A percentile compares a stretch with the other conserved stretches of the same genome.
Conservation (phyloP, 2,888 invertebrate species). For the Drosophila cognata region DNA sequence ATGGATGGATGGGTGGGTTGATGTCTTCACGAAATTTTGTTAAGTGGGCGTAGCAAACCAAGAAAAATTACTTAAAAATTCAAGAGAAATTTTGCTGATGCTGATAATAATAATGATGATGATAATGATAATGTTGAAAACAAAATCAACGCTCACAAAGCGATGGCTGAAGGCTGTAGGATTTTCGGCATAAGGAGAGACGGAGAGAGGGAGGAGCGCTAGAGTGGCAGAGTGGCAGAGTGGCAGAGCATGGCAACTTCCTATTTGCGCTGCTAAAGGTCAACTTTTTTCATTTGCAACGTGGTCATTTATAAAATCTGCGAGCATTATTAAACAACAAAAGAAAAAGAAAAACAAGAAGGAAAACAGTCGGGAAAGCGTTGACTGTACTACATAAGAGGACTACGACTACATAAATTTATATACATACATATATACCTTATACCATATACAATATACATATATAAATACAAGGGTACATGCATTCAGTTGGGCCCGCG, state of each 20-base stretch:
- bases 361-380: constrained; percentile 20
- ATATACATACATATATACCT: background rate
- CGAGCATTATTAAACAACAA: constrained; percentile 74
- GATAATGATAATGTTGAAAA: constrained; percentile 48
- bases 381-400: constrained; percentile 46
- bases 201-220: background rate
- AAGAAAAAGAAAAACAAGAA: constrained; percentile 42
- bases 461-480: constrained; percentile 26
- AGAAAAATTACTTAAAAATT: constrained; percentile 77
- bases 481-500: constrained; percentile 65
- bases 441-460: constrained; percentile 13
- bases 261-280: constrained; percentile 73
- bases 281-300: constrained; percentile 73
- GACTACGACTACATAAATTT: constrained; percentile 28
- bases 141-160: constrained; percentile 72
- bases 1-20: background rate
- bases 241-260: constrained; percentile 17
- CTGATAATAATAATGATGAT: constrained; percentile 34
- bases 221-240: background rate
- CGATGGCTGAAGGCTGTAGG: constrained; percentile 19
- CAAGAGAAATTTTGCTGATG: constrained; percentile 55
- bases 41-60: constrained; percentile 49
- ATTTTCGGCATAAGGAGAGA: constrained; percentile 4
- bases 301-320: constrained; percentile 81
- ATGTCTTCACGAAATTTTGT: constrained; percentile 15